Base-by-base conservation (phyloP, 2,888 invertebrate genomes). In the Phragmatobia fuliginosa region DNA sequence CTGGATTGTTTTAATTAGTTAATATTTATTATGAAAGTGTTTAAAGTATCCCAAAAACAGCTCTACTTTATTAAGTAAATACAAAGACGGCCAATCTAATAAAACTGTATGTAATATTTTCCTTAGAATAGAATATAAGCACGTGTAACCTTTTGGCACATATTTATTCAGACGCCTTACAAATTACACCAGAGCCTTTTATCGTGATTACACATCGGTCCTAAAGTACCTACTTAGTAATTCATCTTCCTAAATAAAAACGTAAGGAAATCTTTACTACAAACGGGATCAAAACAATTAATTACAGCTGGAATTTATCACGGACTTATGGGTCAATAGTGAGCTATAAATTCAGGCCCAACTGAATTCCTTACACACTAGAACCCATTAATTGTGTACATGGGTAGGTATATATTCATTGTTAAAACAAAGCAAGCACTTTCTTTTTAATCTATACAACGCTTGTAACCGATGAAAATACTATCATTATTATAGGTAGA, bases 291-390 rank as follows among this genome's bases (percentile, higher is more conserved):
- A 32, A 18, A 45, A 41, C 66, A 62, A 67, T 70, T 66, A 67
- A 32, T 70, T 63, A 62, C 31, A 28, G 38, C 62, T 38, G 25
- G 56, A 65, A 70, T 66, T 58, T 66, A 70, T 61, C 62, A 25
- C 58, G 36, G 62, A 67, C 59, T 58, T 60, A 66, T 70, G 38
- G 67, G 49, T 32, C 66, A 66, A 61, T 65, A 52, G 62, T 62
- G 70, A 59, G 62, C 31, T 32, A 67, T 60, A 63, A 67, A 66
- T 70, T 70, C 32, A 67, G 59, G 56, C 36, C 31, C 6, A 25
- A 21, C 70, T 33, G 31, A 62, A 70, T 70, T 66, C 67, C 58
- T 63, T 70, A 25, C 33, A 25, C 28, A 62, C 62, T 72, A 60
- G 60, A 56, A 56, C 49, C 49, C 33, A 59, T 64, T 58, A 66